Conservation (phyloP, 2,888 invertebrate genomes). For the Drosophila ustulata region DNA sequence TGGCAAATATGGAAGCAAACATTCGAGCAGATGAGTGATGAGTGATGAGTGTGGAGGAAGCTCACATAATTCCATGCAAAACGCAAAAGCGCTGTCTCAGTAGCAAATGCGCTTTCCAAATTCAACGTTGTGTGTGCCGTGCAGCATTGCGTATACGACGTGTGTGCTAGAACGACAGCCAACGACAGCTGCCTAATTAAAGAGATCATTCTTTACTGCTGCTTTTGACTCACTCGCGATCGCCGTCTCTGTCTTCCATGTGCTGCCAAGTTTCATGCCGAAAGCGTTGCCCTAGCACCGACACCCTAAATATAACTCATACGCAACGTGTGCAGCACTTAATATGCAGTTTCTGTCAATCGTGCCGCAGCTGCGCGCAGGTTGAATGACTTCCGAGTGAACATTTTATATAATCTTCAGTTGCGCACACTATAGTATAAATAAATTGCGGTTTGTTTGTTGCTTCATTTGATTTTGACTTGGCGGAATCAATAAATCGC, state of each 20-base stretch:
- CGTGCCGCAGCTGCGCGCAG: slow-evolving; percentile 8
- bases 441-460: not conserved
- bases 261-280: slow-evolving; percentile 34
- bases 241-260: slow-evolving; percentile 3
- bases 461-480: slow-evolving; percentile 24
- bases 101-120: slow-evolving; percentile 18
- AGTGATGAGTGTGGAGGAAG: slow-evolving; percentile 13
- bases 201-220: slow-evolving; percentile 38
- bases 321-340: slow-evolving; percentile 53
- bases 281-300: slow-evolving; percentile 12
- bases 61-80: slow-evolving; percentile 9
- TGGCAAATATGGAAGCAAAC: slow-evolving; percentile 1
- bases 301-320: slow-evolving; percentile 59
- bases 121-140: slow-evolving; percentile 1
- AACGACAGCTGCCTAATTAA: slow-evolving; percentile 69
- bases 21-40: slow-evolving; percentile 18
- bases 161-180: slow-evolving; percentile 20
- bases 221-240: slow-evolving; percentile 14
- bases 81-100: slow-evolving; percentile 1
- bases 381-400: slow-evolving; percentile 62
- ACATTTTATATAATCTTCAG: slow-evolving; percentile 12
- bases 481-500: slow-evolving; percentile 29
- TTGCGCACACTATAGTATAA: slow-evolving; percentile 11
- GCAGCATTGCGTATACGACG: slow-evolving; percentile 45
- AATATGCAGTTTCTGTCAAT: slow-evolving; percentile 26